A percentile compares a stretch with the other conserved stretches of the same genome.
Evolutionary conservation across 1,140 invertebrate genomes (phyloP).

Genomic region (Tetramorium parvispinum): DNA sequence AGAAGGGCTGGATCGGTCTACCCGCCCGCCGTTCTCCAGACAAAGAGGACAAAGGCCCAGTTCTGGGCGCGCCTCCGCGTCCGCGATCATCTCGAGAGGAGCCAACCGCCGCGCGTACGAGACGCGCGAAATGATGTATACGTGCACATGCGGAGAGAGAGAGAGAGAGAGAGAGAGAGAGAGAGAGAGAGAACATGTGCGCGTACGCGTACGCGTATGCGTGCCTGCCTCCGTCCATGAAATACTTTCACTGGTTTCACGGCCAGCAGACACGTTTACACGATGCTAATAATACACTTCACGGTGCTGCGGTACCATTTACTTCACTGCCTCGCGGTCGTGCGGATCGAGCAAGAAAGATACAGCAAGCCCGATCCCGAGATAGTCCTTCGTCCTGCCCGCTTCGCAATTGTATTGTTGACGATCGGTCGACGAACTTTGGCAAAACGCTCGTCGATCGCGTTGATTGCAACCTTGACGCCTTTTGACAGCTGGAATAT

Average conservation of each 20-base stretch:
- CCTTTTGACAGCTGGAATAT: constrained; percentile 7
- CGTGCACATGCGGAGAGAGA: constrained; percentile 28
- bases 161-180: too few species aligned
- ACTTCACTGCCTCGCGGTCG: constrained; percentile 42
- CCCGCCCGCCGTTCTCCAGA: constrained; percentile 56
- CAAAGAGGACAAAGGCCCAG: constrained; percentile 78
- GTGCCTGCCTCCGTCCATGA: constrained; percentile 70
- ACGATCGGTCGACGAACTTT: constrained; percentile 61
- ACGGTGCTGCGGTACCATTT: constrained; percentile 64
- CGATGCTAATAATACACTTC: constrained; percentile 81
- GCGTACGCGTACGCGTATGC: constrained; percentile 62
- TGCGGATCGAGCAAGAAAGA: constrained; percentile 49
- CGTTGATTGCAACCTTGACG: constrained; percentile 20
- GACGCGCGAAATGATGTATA: constrained; percentile 56
- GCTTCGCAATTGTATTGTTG: constrained; percentile 1
- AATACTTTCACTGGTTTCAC: constrained; percentile 85
- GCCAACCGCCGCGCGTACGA: constrained; percentile 28
- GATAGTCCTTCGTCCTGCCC: constrained; percentile 34
- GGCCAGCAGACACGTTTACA: constrained; percentile 83
- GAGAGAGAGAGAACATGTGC: not conserved
- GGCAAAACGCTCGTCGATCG: constrained; percentile 19
- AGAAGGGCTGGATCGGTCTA: constrained; percentile 64
- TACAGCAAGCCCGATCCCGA: not conserved
- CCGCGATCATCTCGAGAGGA: constrained; percentile 61
- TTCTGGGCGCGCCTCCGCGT: constrained; percentile 67